Conservation (phyloP, 1,140 invertebrate genomes). For the Phthorimaea operculella region DNA sequence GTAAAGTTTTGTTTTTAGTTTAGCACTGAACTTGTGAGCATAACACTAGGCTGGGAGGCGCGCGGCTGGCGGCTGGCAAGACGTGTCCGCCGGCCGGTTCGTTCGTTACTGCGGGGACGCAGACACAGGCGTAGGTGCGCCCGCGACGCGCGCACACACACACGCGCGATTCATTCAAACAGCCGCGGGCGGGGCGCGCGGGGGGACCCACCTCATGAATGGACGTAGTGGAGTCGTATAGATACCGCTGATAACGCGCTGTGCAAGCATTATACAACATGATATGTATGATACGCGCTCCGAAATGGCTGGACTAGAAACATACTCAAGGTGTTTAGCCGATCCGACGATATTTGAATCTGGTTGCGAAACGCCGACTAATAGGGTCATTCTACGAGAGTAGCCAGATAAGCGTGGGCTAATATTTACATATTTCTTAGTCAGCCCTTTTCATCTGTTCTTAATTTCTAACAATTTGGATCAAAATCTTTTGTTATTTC, state of each 20-base stretch:
- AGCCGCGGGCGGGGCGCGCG: conserved; percentile 23
- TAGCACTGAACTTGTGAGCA: conserved; percentile 47
- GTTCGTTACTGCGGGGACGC: conserved; percentile 34
- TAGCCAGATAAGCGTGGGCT: conserved; percentile 13
- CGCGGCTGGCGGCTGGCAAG: conserved; percentile 17
- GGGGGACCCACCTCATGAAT: conserved; percentile 59
- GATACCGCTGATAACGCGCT: conserved; percentile 58
- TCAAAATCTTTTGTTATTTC: too few relatives aligned
- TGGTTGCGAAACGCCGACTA: conserved; percentile 7
- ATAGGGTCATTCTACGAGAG: conserved; percentile 6
- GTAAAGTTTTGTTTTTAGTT: conserved; percentile 28
- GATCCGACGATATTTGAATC: conserved; percentile 12
- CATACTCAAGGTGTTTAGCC: neutral
- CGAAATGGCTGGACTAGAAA: conserved; percentile 4
- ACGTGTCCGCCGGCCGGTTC: conserved; percentile 31
- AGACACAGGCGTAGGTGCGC: conserved; percentile 35
- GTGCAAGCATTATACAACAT: conserved; percentile 31
- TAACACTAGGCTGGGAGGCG: conserved; percentile 38
- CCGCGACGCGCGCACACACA: conserved; percentile 47
- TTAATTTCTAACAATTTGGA: too few relatives aligned
- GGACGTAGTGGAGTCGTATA: conserved; percentile 57
- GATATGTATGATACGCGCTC: conserved; percentile 23
- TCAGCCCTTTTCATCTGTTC: neutral
- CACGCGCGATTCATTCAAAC: conserved; percentile 44
- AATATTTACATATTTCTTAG: conserved; percentile 1